Conservation (phyloP, 2,888 invertebrate species). For the Protophormia terraenovae region DNA sequence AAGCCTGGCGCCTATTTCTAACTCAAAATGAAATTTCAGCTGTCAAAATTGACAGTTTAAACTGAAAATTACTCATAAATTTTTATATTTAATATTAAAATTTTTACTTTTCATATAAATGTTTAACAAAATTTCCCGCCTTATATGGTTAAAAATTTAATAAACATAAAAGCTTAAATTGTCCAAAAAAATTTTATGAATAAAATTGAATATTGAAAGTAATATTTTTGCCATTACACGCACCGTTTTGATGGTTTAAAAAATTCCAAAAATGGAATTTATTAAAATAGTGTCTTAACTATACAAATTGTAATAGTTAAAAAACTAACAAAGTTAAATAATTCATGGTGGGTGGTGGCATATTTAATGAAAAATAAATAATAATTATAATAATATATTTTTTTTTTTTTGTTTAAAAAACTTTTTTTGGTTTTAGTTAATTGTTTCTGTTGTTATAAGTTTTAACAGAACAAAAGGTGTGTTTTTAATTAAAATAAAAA, state of each 20-base stretch:
- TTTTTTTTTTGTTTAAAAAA: neutral
- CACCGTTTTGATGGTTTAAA: constrained; percentile 5
- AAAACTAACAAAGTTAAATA: neutral
- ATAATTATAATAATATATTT: constrained; percentile 1
- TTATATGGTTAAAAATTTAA: neutral
- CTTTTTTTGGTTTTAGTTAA: neutral
- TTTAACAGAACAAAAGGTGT: constrained; percentile 40
- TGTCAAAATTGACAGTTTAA: neutral
- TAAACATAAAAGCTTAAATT: neutral
- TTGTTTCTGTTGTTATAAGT: neutral
- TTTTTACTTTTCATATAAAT: neutral
- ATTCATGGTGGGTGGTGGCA: constrained; percentile 12
- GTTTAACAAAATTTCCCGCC: neutral
- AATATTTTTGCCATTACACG: neutral
- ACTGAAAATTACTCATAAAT: neutral
- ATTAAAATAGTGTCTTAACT: too few relatives aligned
- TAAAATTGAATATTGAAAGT: neutral
- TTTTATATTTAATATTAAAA: neutral
- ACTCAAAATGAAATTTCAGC: neutral
- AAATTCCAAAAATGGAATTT: neutral
- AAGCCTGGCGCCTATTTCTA: neutral
- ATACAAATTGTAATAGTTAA: too few relatives aligned
- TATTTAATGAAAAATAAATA: constrained; percentile 25
- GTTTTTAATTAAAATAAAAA: constrained; percentile 48
- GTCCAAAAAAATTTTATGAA: neutral